phyloP scores from a whole-genome alignment of 2,113 vertebrate genomes.

The Struthio camelus region DNA sequence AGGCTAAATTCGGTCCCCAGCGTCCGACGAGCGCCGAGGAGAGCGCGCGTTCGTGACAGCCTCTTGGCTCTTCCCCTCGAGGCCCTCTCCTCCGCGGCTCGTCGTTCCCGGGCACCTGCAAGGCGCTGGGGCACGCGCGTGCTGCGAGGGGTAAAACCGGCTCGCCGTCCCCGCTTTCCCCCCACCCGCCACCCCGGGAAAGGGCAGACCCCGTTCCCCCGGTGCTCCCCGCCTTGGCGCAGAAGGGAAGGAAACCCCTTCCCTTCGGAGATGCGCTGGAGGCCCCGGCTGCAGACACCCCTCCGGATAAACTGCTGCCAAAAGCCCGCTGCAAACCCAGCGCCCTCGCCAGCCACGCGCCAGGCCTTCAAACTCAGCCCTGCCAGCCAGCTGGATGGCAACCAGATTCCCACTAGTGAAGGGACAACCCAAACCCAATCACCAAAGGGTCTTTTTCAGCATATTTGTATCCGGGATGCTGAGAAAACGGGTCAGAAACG shows the following conservation, averaged over 20 bases:
- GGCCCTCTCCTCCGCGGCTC: neutral
- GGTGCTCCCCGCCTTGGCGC: neutral
- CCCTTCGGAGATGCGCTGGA: rapidly evolving
- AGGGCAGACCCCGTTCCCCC: neutral
- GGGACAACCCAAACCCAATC: neutral
- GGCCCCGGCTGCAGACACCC: neutral
- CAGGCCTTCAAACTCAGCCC: neutral
- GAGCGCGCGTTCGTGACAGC: neutral
- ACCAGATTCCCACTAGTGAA: neutral
- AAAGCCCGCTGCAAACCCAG: neutral
- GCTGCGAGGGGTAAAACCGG: neutral
- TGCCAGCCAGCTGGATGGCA: neutral
- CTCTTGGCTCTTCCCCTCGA: neutral
- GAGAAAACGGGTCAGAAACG: neutral
- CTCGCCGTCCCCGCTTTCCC: neutral
- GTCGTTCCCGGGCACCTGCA: neutral
- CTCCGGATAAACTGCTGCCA: neutral
- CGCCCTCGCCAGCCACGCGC: neutral
- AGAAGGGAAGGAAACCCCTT: neutral
- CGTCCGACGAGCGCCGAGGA: conserved; percentile 18
- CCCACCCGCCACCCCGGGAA: no score
- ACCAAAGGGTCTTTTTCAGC: neutral
- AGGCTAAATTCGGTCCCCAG: conserved; percentile 67
- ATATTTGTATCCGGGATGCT: neutral
- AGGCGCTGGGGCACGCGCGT: neutral